These are phyloP conservation scores for Lissocephala sabroskyi DNA, from an alignment of 2,888 invertebrate genomes.

Conservation along the genomic window DNA sequence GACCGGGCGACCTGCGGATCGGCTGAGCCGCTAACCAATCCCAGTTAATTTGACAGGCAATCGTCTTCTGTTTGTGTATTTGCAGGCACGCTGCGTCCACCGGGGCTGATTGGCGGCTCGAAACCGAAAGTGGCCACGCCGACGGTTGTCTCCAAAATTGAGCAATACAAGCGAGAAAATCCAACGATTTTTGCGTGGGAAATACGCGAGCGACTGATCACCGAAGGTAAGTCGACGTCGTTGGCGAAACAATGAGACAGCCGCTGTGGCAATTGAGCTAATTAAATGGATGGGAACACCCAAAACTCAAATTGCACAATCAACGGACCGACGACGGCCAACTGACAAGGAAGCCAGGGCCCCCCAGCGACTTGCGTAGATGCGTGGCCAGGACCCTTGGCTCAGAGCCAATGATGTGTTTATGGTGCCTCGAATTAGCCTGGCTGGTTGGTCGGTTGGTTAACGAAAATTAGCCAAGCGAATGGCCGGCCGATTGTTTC, in stretches of 20 bases:
- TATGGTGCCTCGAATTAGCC: constrained; percentile 37
- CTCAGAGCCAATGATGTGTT: constrained; percentile 47
- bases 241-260: neutral
- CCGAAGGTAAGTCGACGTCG: constrained; percentile 90
- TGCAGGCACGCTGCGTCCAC: constrained; percentile 89
- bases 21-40: neutral
- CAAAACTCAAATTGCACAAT: constrained; percentile 53
- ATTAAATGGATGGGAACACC: constrained; percentile 57
- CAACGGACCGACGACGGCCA: constrained; percentile 16
- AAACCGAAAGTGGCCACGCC: constrained; percentile 99
- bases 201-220: constrained; percentile 95
- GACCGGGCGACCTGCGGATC: too few relatives aligned
- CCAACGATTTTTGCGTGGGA: constrained; percentile 99
- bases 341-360: constrained; percentile 1
- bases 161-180: constrained; percentile 98
- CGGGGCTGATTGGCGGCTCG: constrained; percentile 94
- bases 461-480: constrained; percentile 53
- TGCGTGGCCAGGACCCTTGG: constrained; percentile 11
- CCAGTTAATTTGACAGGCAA: neutral
- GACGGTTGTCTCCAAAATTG: constrained; percentile 96
- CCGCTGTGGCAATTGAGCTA: constrained; percentile 32
- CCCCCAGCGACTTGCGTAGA: constrained; percentile 21
- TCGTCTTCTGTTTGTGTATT: constrained; percentile 41
- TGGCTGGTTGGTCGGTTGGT: constrained; percentile 9
- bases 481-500: constrained; percentile 33